Percentiles rank a stretch among this genome's conserved stretches.
These are phyloP conservation scores for Nesidiocoris tenuis DNA, from an alignment of 2,888 invertebrate species.

Conservation along the genomic window DNA sequence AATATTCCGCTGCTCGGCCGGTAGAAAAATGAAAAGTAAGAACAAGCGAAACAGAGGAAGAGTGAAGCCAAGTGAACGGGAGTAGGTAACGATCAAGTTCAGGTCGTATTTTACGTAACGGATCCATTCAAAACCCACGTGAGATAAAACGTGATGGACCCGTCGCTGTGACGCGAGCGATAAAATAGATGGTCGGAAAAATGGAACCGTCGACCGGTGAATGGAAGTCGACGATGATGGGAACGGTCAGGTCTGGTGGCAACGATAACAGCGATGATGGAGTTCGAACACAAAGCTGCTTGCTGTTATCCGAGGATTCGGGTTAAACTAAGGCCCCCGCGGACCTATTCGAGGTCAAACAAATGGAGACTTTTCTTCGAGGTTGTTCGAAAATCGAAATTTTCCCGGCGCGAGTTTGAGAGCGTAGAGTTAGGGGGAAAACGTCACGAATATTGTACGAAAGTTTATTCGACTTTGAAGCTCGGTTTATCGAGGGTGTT, in stretches of 20 bases:
- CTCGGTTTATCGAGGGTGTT: too few species aligned
- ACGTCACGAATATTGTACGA: too few species aligned
- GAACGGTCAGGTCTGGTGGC: neutral
- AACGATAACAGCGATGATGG: neutral
- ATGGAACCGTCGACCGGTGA: neutral
- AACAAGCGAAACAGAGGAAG: neutral
- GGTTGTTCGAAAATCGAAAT: too few species aligned
- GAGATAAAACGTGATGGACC: neutral
- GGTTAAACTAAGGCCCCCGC: too few species aligned
- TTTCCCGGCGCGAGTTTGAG: too few species aligned
- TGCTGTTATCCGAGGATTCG: too few species aligned
- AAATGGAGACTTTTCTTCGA: too few species aligned
- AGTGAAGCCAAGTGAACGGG: neutral
- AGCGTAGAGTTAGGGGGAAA: too few species aligned
- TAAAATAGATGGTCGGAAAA: neutral
- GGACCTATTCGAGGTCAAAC: too few species aligned
- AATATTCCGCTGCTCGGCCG: too few species aligned
- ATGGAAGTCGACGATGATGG: neutral
- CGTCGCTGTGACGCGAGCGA: neutral
- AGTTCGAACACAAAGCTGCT: neutral
- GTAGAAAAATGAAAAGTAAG: neutral
- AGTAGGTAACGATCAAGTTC: neutral
- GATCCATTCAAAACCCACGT: neutral
- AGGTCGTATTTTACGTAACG: neutral
- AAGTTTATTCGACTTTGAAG: too few species aligned